phyloP scores from a whole-genome alignment of 2,797 vertebrate genomes.

The Craterocephalus amniculus region DNA sequence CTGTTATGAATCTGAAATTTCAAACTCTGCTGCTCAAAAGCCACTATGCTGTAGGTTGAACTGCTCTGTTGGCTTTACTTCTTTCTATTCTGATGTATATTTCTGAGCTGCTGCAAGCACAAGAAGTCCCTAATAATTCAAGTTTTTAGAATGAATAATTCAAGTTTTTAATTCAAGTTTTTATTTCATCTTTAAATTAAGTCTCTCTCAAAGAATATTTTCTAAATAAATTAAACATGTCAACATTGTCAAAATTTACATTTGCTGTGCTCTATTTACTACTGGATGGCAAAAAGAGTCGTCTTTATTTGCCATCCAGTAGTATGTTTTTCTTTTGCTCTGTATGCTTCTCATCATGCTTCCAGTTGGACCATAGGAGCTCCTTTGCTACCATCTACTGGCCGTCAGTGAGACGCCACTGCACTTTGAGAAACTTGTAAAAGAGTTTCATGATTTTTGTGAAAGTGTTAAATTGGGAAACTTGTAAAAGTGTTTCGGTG shows the following conservation, averaged over 20 bases:
- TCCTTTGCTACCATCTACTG: conserved; percentile 66
- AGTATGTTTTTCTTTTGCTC: background rate
- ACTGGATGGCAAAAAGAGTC: too few species aligned
- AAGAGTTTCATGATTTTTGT: too few species aligned
- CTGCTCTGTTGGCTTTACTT: background rate
- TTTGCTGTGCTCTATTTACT: conserved; percentile 4
- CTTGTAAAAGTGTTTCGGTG: too few species aligned
- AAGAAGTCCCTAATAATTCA: background rate
- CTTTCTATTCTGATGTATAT: background rate
- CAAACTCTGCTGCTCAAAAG: background rate
- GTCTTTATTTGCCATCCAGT: background rate
- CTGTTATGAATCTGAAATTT: background rate
- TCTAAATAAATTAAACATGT: conserved; percentile 7
- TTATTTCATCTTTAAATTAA: too few species aligned
- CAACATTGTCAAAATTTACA: background rate
- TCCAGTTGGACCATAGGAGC: background rate
- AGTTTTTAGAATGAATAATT: too few species aligned
- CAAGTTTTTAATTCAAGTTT: background rate
- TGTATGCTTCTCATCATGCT: background rate
- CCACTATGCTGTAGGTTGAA: background rate
- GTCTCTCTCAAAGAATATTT: background rate
- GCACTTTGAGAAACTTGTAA: too few species aligned
- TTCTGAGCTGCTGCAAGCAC: background rate
- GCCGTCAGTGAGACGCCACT: background rate
- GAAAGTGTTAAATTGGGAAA: too few species aligned